These are phyloP conservation scores for Oscheius onirici DNA, from an alignment of 2,888 invertebrate genomes.

Conservation along the genomic window DNA sequence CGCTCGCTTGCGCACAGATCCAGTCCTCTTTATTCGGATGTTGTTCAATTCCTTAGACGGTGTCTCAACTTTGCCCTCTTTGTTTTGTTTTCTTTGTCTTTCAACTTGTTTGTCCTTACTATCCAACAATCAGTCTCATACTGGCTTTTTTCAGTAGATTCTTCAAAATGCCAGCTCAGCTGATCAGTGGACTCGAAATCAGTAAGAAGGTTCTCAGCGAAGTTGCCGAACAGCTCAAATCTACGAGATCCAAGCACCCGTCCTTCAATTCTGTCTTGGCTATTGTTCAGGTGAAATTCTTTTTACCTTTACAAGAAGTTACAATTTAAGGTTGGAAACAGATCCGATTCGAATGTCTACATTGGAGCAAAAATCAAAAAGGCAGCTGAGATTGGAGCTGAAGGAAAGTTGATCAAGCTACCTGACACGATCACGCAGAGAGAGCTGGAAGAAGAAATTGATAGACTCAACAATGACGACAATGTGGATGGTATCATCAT, in stretches of 20 bases:
- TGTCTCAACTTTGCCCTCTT: not conserved
- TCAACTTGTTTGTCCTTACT: not conserved
- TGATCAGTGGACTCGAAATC: conserved; percentile 68
- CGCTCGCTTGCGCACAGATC: not conserved
- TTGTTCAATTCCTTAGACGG: not conserved
- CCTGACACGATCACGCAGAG: conserved; percentile 83
- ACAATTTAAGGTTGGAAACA: conserved; percentile 84
- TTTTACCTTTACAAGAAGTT: not conserved
- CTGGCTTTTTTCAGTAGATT: not conserved
- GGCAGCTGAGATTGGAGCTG: conserved; percentile 88
- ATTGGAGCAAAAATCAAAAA: conserved; percentile 94
- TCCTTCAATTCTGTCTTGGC: conserved; percentile 82
- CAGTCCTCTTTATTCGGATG: not conserved
- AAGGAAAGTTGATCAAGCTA: conserved; percentile 78
- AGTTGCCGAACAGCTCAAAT: conserved; percentile 77
- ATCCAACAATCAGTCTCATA: not conserved
- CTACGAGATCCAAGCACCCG: conserved; percentile 73
- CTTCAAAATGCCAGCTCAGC: conserved; percentile 56
- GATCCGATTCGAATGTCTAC: conserved; percentile 97
- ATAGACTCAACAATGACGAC: conserved; percentile 84
- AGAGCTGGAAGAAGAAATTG: conserved; percentile 76
- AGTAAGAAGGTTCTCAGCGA: conserved; percentile 78
- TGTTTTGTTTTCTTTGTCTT: not conserved
- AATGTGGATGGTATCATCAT: conserved; percentile 75
- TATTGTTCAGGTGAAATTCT: conserved; percentile 79